phyloP scores from a whole-genome alignment of 2,797 vertebrate species.

The Tenualosa thibaudeaui region DNA sequence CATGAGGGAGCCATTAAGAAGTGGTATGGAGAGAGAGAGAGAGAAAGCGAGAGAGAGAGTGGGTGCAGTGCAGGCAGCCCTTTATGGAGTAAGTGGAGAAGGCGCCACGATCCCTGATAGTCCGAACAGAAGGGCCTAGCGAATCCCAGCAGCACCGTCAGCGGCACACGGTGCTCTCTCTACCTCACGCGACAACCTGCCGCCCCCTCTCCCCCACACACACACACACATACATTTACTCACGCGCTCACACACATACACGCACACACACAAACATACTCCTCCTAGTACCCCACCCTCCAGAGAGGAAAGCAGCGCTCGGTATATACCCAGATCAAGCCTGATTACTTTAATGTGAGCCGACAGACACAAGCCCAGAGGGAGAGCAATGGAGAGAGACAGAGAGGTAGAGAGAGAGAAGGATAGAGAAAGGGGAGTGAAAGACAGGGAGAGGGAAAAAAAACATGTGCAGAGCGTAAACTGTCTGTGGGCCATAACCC shows the following conservation, averaged over 20 bases:
- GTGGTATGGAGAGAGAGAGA: neutral
- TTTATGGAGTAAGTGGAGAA: constrained; percentile 9
- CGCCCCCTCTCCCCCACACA: neutral
- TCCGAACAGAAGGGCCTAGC: constrained; percentile 13
- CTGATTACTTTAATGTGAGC: constrained; percentile 26
- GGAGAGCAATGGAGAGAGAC: neutral
- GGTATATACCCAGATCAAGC: constrained; percentile 21
- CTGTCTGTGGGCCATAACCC: constrained; percentile 65
- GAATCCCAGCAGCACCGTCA: neutral
- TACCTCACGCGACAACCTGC: neutral
- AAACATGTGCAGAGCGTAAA: constrained; percentile 64
- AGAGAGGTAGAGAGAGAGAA: neutral
- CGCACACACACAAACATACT: neutral
- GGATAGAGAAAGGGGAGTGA: constrained; percentile 39
- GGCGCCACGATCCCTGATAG: constrained; percentile 5
- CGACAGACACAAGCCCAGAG: constrained; percentile 13
- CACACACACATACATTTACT: neutral
- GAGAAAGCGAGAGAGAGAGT: neutral
- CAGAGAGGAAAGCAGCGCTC: neutral
- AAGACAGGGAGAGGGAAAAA: constrained; percentile 53
- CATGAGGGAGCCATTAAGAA: constrained; percentile 7
- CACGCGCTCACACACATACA: neutral
- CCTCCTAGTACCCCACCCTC: neutral
- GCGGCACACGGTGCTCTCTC: neutral
- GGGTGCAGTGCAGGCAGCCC: neutral